phyloP scores from a whole-genome alignment of 2,797 vertebrate genomes.

The Hapalemur alaotrensis region DNA sequence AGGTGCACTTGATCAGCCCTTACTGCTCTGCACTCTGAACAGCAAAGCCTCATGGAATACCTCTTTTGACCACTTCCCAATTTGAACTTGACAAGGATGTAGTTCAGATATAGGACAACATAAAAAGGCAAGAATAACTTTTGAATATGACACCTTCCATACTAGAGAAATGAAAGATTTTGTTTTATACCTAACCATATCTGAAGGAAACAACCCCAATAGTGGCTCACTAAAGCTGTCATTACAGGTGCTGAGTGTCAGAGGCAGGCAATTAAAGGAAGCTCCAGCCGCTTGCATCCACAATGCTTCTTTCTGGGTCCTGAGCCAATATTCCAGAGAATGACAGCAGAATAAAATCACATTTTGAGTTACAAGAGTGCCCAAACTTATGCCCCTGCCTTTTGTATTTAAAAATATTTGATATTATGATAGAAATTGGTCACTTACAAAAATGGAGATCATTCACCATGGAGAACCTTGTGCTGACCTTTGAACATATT shows the following conservation, averaged over 20 bases:
- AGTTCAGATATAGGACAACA: background rate
- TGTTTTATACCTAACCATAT: background rate
- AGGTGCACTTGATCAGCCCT: background rate
- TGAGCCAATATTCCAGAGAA: background rate
- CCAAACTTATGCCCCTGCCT: background rate
- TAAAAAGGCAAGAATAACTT: conserved; percentile 12
- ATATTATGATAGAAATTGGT: background rate
- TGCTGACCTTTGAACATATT: background rate
- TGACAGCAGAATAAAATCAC: background rate
- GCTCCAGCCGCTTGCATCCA: background rate
- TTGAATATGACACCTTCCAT: background rate
- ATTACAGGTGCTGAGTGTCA: background rate
- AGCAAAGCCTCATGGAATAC: background rate
- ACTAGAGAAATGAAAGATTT: conserved; percentile 6
- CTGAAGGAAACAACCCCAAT: background rate
- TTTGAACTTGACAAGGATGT: conserved; percentile 12
- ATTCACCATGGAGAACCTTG: background rate
- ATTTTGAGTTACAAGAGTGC: background rate
- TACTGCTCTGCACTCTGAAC: background rate
- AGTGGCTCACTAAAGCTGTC: background rate
- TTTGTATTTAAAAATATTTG: background rate
- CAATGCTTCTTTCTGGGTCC: background rate
- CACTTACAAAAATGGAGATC: background rate
- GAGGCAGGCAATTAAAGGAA: background rate
- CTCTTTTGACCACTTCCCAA: conserved; percentile 31